Evolutionary conservation across 1,140 invertebrate genomes (phyloP), one percentile per base, ranked within the genome.

Genomic region (Aphelenchoides avenae): DNA sequence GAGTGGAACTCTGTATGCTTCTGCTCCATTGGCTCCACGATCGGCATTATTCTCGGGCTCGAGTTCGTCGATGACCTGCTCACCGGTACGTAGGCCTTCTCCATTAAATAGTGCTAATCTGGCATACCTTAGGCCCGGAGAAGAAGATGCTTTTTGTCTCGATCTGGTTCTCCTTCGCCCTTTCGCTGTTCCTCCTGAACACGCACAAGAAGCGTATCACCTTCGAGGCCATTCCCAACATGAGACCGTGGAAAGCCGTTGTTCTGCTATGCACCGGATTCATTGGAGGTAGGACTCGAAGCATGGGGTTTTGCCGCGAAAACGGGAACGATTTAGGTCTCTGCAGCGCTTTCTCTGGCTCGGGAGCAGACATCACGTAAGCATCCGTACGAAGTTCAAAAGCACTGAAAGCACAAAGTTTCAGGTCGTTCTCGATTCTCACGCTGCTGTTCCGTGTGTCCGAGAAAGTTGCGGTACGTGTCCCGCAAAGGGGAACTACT

Each of bases 141-240:
- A 70, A 70, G 68, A 70, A 74, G 46, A 73, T 76, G 67, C 31
- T 68, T 18, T 74, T 74, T 48, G 71, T 74, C 15, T 62, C 61
- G 3, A 71, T 73, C 26, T 74, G 71, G 66, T 72, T 68, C 39
- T 53, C 71, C 6, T 74, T 74, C 52, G 73, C 71, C 7, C 57
- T 73, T 33, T 64, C 66, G 5, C 50, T 74, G 2, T 68, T 70
- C 33, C 40, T 76, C 7, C 47, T 74, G 29, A 74, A 76, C 41
- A 36, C 24, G 7, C 52, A 74, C 52, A 50, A 56, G 27, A 76
- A 74, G 50, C 44, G 71, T 1, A 52, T 37, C 15, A 71, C 67
- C 27, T 70, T 55, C 49, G 27, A 43, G 27, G 44, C 42, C 20
- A 74, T 74, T 34, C 55, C 27, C 34, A 40, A 60, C 11, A 63